These are phyloP conservation scores for Adoxophyes honmai DNA, from an alignment of 1,140 invertebrate genomes.

Conservation along the genomic window DNA sequence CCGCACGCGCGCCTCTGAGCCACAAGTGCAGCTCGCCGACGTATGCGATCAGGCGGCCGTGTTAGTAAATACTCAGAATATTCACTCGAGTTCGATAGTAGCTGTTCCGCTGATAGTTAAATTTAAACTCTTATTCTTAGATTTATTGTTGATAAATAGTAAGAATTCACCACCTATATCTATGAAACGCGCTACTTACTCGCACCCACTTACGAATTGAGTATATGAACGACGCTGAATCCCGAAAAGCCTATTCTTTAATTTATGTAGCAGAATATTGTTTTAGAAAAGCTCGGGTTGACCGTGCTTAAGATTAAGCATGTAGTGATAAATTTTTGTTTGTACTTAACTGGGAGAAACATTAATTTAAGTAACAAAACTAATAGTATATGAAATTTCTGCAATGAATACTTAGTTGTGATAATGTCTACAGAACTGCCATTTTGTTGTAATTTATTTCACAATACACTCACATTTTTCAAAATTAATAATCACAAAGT, in stretches of 20 bases:
- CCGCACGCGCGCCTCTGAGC: constrained; percentile 45
- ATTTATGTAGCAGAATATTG: too few relatives aligned
- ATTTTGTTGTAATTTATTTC: not conserved
- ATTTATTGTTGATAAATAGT: constrained; percentile 10
- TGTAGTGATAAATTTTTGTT: too few relatives aligned
- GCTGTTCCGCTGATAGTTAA: constrained; percentile 6
- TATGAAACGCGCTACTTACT: too few relatives aligned
- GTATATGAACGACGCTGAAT: too few relatives aligned
- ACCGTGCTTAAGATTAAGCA: too few relatives aligned
- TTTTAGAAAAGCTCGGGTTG: too few relatives aligned
- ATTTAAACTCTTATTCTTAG: constrained; percentile 2
- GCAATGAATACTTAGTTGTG: not conserved
- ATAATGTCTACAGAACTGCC: constrained; percentile 3
- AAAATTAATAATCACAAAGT: not conserved
- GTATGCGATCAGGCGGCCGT: not conserved
- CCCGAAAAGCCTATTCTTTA: too few relatives aligned
- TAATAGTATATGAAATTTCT: too few relatives aligned
- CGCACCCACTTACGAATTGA: too few relatives aligned
- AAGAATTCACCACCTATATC: not conserved
- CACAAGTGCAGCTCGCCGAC: not conserved
- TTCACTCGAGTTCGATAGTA: constrained; percentile 1
- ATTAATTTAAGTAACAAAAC: too few relatives aligned
- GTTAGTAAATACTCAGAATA: constrained; percentile 1
- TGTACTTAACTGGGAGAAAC: too few relatives aligned
- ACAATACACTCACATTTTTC: too few relatives aligned